Percentiles rank a stretch among this genome's conserved stretches.
These are phyloP conservation scores for Pinna nobilis DNA, from an alignment of 1,140 invertebrate species.

Conservation along the genomic window DNA sequence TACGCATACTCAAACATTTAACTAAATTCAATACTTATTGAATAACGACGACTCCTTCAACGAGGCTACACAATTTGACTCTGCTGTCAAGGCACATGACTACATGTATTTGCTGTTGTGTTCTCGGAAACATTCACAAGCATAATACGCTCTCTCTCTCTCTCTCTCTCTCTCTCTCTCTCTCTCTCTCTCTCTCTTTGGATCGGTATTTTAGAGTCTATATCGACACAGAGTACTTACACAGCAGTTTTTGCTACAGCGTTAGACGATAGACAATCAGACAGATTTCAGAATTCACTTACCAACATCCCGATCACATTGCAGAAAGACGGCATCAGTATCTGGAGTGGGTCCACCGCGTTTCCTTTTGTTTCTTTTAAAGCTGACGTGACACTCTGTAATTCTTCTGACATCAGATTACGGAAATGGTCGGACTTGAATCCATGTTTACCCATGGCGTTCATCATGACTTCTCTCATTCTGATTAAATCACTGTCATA, in stretches of 20 bases:
- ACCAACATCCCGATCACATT: constrained; percentile 35
- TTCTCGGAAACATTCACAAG: too few relatives aligned
- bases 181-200: neutral
- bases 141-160: too few relatives aligned
- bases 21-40: too few relatives aligned
- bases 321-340: constrained; percentile 39
- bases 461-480: constrained; percentile 34
- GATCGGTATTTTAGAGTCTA: too few relatives aligned
- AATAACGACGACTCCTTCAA: too few relatives aligned
- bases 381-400: constrained; percentile 3
- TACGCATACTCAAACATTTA: too few relatives aligned
- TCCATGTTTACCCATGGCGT: constrained; percentile 20
- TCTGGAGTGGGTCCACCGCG: constrained; percentile 22
- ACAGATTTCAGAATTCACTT: constrained; percentile 5
- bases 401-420: neutral
- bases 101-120: too few relatives aligned
- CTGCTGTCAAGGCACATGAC: too few relatives aligned
- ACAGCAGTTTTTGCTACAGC: too few relatives aligned
- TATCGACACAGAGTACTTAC: too few relatives aligned
- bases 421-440: constrained; percentile 25
- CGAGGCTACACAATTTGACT: too few relatives aligned
- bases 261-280: too few relatives aligned
- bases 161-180: neutral
- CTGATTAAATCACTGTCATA: constrained; percentile 27
- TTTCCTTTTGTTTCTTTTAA: constrained; percentile 22